Conservation (phyloP, 2,888 invertebrate species). For the Patella depressa region DNA sequence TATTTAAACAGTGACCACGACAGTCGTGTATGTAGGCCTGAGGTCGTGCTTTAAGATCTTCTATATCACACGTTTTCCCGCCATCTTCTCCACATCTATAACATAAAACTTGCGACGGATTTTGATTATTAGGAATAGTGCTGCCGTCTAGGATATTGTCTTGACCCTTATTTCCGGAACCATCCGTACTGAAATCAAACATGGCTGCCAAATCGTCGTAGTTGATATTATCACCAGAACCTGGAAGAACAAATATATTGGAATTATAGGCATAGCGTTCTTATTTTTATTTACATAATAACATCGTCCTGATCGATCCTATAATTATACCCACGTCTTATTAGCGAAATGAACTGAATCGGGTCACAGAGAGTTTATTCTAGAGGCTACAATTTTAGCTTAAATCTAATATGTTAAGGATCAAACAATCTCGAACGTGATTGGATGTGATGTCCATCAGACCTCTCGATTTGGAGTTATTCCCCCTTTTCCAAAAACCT, state of each 20-base stretch:
- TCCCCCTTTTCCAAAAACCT: too few relatives aligned
- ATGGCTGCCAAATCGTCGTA: not conserved
- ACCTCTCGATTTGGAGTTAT: too few relatives aligned
- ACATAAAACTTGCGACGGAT: not conserved
- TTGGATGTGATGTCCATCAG: too few relatives aligned
- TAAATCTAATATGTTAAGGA: too few relatives aligned
- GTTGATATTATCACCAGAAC: not conserved
- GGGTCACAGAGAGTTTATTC: too few relatives aligned
- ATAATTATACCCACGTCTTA: too few relatives aligned
- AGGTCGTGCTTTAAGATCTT: not conserved
- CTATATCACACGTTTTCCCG: not conserved
- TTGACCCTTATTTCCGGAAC: constrained; percentile 3
- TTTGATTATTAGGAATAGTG: not conserved
- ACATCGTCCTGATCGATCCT: too few relatives aligned
- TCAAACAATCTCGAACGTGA: too few relatives aligned
- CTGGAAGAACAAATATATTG: not conserved
- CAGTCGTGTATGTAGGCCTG: not conserved
- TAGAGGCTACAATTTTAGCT: too few relatives aligned
- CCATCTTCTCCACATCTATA: constrained; percentile 8
- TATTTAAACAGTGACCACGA: not conserved
- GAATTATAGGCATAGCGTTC: too few relatives aligned
- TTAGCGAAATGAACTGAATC: too few relatives aligned
- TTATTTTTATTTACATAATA: too few relatives aligned
- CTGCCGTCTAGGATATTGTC: not conserved
- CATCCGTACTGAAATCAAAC: not conserved